phyloP scores from a whole-genome alignment of 2,797 vertebrate genomes.

The Acipenser ruthenus region DNA sequence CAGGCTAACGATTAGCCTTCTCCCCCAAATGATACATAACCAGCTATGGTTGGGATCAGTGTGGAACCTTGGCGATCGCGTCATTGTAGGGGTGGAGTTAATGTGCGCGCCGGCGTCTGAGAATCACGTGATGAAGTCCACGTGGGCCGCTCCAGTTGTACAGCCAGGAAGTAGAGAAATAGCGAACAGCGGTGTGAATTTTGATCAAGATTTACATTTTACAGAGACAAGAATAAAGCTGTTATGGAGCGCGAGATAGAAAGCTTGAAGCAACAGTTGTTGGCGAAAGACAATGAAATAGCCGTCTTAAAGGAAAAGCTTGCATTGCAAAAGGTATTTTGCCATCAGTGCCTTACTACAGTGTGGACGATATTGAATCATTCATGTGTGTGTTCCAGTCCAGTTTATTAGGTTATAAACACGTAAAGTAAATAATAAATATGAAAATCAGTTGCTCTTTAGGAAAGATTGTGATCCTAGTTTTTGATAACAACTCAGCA shows the following conservation, averaged over 20 bases:
- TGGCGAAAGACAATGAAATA: conserved; percentile 53
- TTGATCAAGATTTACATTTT: too few species aligned
- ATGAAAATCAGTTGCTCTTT: neutral
- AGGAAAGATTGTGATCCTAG: neutral
- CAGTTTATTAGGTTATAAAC: neutral
- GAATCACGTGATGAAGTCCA: neutral
- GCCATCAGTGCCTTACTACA: neutral
- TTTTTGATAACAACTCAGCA: conserved; percentile 3
- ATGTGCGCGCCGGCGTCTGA: neutral
- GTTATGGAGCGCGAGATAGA: conserved; percentile 45
- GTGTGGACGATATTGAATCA: neutral
- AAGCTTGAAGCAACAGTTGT: conserved; percentile 44
- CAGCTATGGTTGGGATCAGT: too few species aligned
- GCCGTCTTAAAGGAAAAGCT: conserved; percentile 48
- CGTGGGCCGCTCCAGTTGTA: neutral
- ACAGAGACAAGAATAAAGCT: neutral
- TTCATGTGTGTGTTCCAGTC: neutral
- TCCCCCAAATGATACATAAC: too few species aligned
- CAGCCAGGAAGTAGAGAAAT: neutral
- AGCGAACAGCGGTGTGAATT: too few species aligned
- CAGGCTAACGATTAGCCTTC: too few species aligned
- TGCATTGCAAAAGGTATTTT: conserved; percentile 46
- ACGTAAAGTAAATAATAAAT: neutral
- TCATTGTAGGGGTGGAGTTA: too few species aligned
- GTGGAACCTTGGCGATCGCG: too few species aligned